Percentiles rank a stretch among this genome's conserved stretches.
Conservation (phyloP, 2,888 invertebrate species). For the Teleiodes luculella region DNA sequence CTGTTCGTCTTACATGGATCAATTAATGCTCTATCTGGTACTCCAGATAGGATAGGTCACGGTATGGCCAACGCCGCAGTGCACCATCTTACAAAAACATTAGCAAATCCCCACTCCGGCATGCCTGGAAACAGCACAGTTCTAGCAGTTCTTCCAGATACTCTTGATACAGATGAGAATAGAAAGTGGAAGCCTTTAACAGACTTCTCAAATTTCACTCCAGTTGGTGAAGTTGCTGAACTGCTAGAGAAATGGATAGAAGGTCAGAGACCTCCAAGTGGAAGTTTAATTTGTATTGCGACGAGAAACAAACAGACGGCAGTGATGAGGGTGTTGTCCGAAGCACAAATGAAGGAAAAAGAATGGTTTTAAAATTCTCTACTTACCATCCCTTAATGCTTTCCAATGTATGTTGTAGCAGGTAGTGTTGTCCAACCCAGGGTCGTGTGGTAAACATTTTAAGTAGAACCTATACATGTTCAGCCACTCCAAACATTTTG, state of each 20-base stretch:
- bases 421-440: conserved; percentile 80
- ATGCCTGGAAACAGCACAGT: not conserved
- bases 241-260: not conserved
- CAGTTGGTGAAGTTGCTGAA: not conserved
- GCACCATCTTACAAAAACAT: conserved; percentile 86
- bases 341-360: not conserved
- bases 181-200: not conserved
- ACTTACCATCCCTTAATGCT: conserved; percentile 78
- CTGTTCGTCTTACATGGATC: not conserved
- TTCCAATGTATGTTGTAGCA: conserved; percentile 94
- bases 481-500: conserved; percentile 91
- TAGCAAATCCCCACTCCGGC: not conserved
- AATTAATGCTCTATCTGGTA: conserved; percentile 86
- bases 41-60: conserved; percentile 78
- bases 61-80: conserved; percentile 89
- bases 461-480: conserved; percentile 85
- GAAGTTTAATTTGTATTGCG: not conserved
- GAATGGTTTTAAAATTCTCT: not conserved
- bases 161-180: not conserved
- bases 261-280: not conserved
- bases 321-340: not conserved
- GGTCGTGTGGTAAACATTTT: conserved; percentile 74
- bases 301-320: not conserved
- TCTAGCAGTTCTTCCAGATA: not conserved
- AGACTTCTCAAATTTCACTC: not conserved